phyloP scores from a whole-genome alignment of 2,888 invertebrate genomes.

The Caenorhabditis angaria region DNA sequence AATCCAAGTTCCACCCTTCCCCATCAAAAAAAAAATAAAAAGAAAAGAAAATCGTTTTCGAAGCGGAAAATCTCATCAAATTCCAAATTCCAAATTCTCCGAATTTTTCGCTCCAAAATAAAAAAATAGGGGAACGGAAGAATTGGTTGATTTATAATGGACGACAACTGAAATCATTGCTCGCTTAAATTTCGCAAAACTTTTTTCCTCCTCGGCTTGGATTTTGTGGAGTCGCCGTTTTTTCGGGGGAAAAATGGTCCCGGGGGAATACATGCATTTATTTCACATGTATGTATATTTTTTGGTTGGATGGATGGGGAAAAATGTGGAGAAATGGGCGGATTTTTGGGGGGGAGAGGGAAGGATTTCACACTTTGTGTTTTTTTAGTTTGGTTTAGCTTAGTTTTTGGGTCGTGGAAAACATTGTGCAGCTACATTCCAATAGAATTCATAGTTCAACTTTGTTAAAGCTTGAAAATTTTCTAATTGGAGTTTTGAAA shows the following conservation, averaged over 20 bases:
- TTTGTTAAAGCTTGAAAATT: too few relatives aligned
- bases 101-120: too few relatives aligned
- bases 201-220: not conserved
- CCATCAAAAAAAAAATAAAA: not conserved
- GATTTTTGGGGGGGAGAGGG: too few relatives aligned
- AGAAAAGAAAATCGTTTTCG: conserved; percentile 6
- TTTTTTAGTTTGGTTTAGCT: not conserved
- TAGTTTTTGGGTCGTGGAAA: too few relatives aligned
- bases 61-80: conserved; percentile 27
- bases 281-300: not conserved
- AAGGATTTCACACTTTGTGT: too few relatives aligned
- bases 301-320: too few relatives aligned
- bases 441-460: too few relatives aligned
- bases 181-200: not conserved
- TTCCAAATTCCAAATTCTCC: conserved; percentile 27
- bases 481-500: too few relatives aligned
- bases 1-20: not conserved
- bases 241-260: not conserved
- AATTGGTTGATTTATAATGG: conserved; percentile 28
- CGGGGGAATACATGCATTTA: not conserved
- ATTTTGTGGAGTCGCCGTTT: not conserved
- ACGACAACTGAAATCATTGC: conserved; percentile 13
- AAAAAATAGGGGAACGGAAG: conserved; percentile 19
- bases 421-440: too few relatives aligned
- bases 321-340: too few relatives aligned